Percentiles rank a stretch among this genome's conserved stretches.
These are phyloP conservation scores for Camponotus fellah DNA, from an alignment of 2,888 invertebrate species.

Conservation along the genomic window DNA sequence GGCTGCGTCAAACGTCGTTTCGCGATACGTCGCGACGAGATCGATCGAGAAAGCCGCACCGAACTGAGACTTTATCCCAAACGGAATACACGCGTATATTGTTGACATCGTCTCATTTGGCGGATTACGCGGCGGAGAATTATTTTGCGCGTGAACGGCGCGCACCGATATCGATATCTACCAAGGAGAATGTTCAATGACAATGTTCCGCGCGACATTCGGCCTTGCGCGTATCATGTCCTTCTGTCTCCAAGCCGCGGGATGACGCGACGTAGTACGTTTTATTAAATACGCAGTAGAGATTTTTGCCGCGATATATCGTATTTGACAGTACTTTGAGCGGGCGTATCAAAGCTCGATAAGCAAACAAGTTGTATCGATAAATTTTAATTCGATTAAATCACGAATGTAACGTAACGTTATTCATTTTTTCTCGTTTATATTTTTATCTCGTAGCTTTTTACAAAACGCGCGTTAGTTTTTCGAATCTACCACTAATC, in stretches of 20 bases:
- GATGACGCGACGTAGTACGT: constrained; percentile 5
- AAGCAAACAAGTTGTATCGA: not conserved
- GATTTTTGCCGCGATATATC: not conserved
- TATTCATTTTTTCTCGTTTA: not conserved
- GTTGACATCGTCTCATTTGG: not conserved
- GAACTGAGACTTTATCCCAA: not conserved
- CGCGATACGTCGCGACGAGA: not conserved
- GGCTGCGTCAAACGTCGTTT: not conserved
- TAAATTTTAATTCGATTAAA: constrained; percentile 15
- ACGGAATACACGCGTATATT: not conserved
- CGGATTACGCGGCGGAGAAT: not conserved
- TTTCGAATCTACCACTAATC: not conserved
- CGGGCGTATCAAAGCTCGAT: not conserved
- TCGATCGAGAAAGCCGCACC: not conserved
- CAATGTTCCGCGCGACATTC: not conserved
- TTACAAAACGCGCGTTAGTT: not conserved
- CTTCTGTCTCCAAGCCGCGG: not conserved
- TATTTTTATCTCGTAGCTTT: not conserved
- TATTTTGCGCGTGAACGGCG: not conserved
- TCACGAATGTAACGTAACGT: not conserved
- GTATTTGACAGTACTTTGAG: not conserved
- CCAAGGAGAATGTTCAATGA: constrained; percentile 4
- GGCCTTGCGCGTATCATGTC: not conserved
- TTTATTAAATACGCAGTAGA: not conserved
- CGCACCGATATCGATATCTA: not conserved